phyloP scores from a whole-genome alignment of 2,888 invertebrate species.

The Trimorus sp. region DNA sequence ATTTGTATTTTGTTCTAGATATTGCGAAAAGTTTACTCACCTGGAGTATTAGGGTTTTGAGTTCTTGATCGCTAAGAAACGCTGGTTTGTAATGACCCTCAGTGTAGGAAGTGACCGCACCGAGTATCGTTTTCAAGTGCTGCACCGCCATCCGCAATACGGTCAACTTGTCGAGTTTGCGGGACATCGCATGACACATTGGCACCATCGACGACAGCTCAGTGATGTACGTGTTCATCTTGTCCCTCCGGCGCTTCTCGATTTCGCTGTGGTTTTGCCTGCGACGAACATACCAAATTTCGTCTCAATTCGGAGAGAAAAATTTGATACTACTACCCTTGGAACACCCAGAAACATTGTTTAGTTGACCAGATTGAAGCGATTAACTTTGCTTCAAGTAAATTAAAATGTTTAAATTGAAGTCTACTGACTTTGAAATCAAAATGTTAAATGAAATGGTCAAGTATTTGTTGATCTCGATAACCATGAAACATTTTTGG shows the following conservation, averaged over 20 bases:
- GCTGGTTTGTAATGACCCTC: constrained; percentile 90
- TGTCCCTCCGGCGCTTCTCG: constrained; percentile 95
- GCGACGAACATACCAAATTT: constrained; percentile 55
- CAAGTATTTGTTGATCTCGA: no score
- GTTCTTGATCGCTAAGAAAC: constrained; percentile 92
- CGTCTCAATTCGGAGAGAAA: no score
- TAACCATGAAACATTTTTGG: no score
- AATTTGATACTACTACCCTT: no score
- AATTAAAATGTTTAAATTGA: no score
- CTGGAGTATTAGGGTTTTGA: constrained; percentile 92
- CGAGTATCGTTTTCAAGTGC: constrained; percentile 90
- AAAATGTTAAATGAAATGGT: no score
- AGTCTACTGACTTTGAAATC: no score
- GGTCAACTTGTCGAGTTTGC: constrained; percentile 96
- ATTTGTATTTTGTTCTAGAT: no score
- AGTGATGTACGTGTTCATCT: constrained; percentile 97
- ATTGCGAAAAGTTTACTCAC: constrained; percentile 78
- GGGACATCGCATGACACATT: constrained; percentile 96
- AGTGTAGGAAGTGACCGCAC: constrained; percentile 88
- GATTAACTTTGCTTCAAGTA: no score
- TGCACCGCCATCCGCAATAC: constrained; percentile 95
- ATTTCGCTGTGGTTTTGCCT: constrained; percentile 99
- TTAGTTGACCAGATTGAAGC: no score
- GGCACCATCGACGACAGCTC: constrained; percentile 95
- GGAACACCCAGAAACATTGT: background rate